Evolutionary conservation across 2,797 vertebrate species (phyloP), one percentile per base, ranked within the genome.

Genomic region (Poecilia gillii): DNA sequence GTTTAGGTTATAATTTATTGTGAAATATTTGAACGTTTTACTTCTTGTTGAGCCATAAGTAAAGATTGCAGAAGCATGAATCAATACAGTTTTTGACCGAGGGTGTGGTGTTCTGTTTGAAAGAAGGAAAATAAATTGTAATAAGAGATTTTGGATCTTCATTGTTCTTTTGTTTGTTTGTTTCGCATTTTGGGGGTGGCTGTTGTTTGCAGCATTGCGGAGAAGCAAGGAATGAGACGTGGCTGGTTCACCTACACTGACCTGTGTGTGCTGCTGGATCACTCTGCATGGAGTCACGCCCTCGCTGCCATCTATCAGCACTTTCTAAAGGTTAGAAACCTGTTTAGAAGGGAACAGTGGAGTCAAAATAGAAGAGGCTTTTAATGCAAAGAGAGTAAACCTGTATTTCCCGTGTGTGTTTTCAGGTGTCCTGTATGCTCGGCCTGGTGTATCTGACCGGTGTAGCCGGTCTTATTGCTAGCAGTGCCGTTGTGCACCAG

Each of bases 221-320:
- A 97, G 91, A 96, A 95, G 71, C 97, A 99, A 93, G 98, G 98
- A 5, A 91, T 95, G 86, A 97, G 94, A 87, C 97, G 98, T 0
- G 99, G 99, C 89, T 99, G 99, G 99, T 99, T 99, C 83, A 99
- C 97, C 13, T 99, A 99, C 94, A 99, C 98, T 0, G 98, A 99
- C 91, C 92, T 99, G 31, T 98, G 97, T 62, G 98, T 99, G 72
- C 96, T 99, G 71, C 94, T 99, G 93, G 98, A 99, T 88, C 97
- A 99, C 82, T 93, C 96, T 0, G 53, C 90, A 3, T 99, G 98
- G 98, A 97, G 96, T 81, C 95, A 97, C 7, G 94, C 96, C 23
- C 93, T 99, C 79, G 84, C 95, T 3, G 95, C 96, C 71, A 92
- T 98, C 91, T 99, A 96, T 88, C 98, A 97, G 92, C 96, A 95